A percentile compares a stretch with the other conserved stretches of the same genome.
Conservation (phyloP, 2,797 vertebrate species). For the Aselliscus stoliczkanus region DNA sequence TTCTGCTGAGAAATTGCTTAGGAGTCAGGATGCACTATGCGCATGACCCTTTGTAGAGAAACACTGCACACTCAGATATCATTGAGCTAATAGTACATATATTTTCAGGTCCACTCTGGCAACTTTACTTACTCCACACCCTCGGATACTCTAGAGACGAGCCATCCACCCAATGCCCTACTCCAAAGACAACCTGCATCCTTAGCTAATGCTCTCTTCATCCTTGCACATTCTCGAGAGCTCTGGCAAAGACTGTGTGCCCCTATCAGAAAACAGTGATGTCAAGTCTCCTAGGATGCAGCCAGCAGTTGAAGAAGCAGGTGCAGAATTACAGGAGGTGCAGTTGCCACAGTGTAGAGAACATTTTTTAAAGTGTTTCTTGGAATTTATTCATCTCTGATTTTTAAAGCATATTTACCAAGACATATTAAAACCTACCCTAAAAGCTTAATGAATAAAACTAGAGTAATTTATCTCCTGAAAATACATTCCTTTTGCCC, state of each 20-base stretch:
- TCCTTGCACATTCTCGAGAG: not conserved
- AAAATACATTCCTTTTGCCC: not conserved
- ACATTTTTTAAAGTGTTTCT: not conserved
- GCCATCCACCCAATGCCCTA: not conserved
- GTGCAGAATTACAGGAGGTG: constrained; percentile 16
- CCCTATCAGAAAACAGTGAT: not conserved
- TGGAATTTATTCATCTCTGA: not conserved
- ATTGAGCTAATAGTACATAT: not conserved
- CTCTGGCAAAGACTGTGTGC: not conserved
- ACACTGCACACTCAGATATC: not conserved
- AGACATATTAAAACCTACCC: not conserved
- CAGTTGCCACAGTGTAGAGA: not conserved
- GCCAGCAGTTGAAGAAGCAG: not conserved
- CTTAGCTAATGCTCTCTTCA: not conserved
- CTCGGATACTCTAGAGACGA: not conserved
- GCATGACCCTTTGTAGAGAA: not conserved
- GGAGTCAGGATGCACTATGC: not conserved
- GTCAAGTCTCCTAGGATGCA: not conserved
- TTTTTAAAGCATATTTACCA: constrained; percentile 26
- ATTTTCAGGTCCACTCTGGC: not conserved
- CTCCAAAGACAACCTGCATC: not conserved
- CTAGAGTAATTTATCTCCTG: constrained; percentile 9
- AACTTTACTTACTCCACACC: not conserved
- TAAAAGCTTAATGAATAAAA: constrained; percentile 39
- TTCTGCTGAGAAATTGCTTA: constrained; percentile 4